Conservation (phyloP, 2,888 invertebrate genomes). For the Luperina nickerlii region DNA sequence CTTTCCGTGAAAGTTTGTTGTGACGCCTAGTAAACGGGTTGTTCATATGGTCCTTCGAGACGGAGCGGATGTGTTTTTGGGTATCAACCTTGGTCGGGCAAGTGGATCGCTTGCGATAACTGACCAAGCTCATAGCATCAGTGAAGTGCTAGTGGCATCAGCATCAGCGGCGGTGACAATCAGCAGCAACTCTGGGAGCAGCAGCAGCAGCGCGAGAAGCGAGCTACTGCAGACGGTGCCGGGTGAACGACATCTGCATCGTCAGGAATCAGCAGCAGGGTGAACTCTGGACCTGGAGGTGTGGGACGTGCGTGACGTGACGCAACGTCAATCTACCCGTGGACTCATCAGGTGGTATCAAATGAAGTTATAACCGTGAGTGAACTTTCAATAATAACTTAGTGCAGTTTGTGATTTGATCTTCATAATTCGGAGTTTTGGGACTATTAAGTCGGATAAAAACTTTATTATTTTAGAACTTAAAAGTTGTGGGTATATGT, state of each 20-base stretch:
- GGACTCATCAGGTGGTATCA: too few species aligned
- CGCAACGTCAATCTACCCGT: too few species aligned
- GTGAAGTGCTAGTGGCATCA: too few species aligned
- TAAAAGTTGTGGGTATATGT: too few species aligned
- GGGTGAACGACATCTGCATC: background rate
- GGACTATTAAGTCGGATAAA: too few species aligned
- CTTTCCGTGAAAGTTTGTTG: too few species aligned
- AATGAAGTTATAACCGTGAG: too few species aligned
- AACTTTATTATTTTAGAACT: too few species aligned
- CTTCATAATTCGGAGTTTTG: background rate
- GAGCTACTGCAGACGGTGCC: background rate
- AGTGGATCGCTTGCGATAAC: too few species aligned
- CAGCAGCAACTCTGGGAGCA: background rate
- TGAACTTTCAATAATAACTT: too few species aligned
- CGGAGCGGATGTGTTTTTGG: background rate
- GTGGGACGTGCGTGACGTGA: background rate
- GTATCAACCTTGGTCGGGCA: background rate
- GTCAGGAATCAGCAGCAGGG: constrained; percentile 2
- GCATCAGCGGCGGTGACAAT: background rate
- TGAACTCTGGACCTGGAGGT: background rate
- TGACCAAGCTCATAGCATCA: constrained; percentile 3
- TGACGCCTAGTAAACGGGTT: too few species aligned
- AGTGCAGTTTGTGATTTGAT: background rate
- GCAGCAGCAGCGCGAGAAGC: background rate
- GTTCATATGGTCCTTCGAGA: background rate